Evolutionary conservation across 2,113 vertebrate species (phyloP), one percentile per base, ranked within the genome.

Genomic region (Odontesthes bonariensis): DNA sequence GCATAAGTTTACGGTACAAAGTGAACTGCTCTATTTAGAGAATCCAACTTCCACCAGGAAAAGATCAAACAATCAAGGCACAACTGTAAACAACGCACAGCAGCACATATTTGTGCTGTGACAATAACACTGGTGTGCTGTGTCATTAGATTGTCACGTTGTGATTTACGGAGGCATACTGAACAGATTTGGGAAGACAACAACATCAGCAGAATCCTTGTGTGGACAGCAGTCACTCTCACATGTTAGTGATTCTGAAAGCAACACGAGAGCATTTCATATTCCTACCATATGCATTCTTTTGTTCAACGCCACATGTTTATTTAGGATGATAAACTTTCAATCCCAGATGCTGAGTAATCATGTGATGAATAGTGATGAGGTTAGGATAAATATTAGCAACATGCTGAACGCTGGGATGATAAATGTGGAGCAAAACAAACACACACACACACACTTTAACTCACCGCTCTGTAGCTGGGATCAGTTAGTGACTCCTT

Each of bases 351-450:
- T 51, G 56, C 71, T 12, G 70, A 74, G 70, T 75, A 83, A 76
- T 85, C 86, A 81, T 38, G 86, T 71, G 88, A 85, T 85, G 86
- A 90, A 93, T 87, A 86, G 73, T 75, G 88, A 91, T 89, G 91
- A 86, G 77, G 86, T 89, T 79, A 46, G 85, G 73, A 75, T 88
- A 85, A 90, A 89, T 89, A 87, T 88, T 88, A 63, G 83, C 56
- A 60, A 38, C 82, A 69, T 83, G 83, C 80, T 64, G 81, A 84
- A 75, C 19, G 53, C 31, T 51, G 42, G 7, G 73, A 62, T 76
- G 83, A 86, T 86, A 73, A 71, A 82, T 59, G 66, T 20, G 56
- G 68, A n/a, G 65, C 27, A 59, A 82, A 23, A 63, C 69, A 76
- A n/a, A 75, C 69, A 33, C 47, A 46, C 76, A 33, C 47, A 46